Base-by-base conservation (phyloP, 2,888 invertebrate genomes). In the Heteromurus nitidus region DNA sequence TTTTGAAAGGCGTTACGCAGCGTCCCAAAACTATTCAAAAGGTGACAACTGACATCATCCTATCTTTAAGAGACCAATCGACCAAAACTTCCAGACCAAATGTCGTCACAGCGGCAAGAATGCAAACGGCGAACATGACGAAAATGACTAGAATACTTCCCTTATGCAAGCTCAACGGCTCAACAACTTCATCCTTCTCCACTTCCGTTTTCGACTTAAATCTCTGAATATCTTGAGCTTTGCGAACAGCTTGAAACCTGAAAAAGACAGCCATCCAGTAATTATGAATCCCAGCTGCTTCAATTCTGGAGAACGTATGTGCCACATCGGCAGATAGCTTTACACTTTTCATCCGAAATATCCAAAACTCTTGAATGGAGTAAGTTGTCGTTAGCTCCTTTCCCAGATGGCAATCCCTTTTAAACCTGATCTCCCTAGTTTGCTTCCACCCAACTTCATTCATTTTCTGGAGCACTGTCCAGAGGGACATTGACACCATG, bases 241-340 rank as follows among this genome's bases (percentile, higher is more conserved):
- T 22, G 20, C 26, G 11, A 18, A 60, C 26, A 7, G 22, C 67
- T 24, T 80, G 80, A 16, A 80, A 24, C 16, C 44, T 65, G 7
- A 44, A 30, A 62, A 80, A 80, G n/a, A 80, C 50, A 18, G 31
- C 60, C 80, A 80, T 80, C 80, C 80, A 80, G 26, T 68, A 80
- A 13, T 68, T 20, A 26, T 74, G 74, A 62, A 80, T 68, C 20
- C 80, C 80, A 26, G 9, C 42, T 11, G 73, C 20, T 24, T 80
- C 60, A 18, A 80, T 13, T 62, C 44, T 24, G 18, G 22, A 26
- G 36, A 68, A 80, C 31, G 42, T 47, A 11, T 31, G 62, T 9
- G 60, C 73, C 36, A 73, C 42, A 20, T 53, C 50, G 0, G 24
- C 9, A 9, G 68, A 77, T 47, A 62, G 58, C 28, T 62, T 24